phyloP scores from a whole-genome alignment of 2,113 vertebrate species.

The Brachypteracias leptosomus region DNA sequence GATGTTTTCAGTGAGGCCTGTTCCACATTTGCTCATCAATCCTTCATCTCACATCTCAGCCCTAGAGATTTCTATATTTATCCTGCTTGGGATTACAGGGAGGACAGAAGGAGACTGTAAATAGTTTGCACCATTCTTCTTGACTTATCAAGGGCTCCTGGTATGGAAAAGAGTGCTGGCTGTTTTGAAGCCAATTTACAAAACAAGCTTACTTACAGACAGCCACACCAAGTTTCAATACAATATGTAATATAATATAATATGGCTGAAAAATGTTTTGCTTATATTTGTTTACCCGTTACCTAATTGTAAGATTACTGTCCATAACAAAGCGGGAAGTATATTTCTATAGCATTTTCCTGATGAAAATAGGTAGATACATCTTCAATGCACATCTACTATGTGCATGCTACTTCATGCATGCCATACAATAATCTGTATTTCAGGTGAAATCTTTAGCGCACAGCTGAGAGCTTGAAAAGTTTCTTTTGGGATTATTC shows the following conservation, averaged over 20 bases:
- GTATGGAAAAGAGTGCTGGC: background rate
- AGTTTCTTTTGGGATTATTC: background rate
- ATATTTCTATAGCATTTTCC: background rate
- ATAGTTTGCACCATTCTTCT: background rate
- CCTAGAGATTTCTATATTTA: slow-evolving; percentile 6
- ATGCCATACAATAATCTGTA: background rate
- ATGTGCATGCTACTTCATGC: background rate
- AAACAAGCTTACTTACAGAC: background rate
- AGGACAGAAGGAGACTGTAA: background rate
- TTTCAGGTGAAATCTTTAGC: background rate
- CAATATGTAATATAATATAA: background rate
- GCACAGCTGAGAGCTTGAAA: background rate
- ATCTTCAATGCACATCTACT: background rate
- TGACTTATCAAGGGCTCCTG: background rate
- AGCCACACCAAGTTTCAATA: background rate
- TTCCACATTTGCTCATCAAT: background rate
- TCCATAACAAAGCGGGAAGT: background rate
- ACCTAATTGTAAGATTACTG: background rate
- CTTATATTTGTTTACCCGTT: background rate
- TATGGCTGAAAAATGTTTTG: background rate
- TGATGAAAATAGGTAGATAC: background rate
- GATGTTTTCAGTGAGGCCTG: background rate
- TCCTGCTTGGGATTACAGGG: background rate
- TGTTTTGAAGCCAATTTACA: background rate
- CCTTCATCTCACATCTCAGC: background rate